A percentile compares a stretch with the other conserved stretches of the same genome.
phyloP scores from a whole-genome alignment of 2,113 vertebrate species.

The Rana temporaria region DNA sequence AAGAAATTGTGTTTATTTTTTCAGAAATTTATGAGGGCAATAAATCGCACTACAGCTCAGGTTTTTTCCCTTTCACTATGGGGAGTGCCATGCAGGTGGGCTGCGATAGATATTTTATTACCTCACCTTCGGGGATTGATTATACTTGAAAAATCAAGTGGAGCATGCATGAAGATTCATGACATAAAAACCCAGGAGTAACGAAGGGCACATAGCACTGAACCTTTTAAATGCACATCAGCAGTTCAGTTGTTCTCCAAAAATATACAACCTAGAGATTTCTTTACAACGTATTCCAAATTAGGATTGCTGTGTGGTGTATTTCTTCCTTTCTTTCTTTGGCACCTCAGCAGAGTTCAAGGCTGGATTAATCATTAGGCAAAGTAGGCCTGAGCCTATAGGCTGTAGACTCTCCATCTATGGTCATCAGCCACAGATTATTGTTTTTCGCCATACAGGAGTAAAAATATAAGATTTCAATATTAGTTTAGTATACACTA shows the following conservation, averaged over 20 bases:
- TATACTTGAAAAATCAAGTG: constrained; percentile 33
- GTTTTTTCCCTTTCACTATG: constrained; percentile 42
- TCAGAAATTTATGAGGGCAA: constrained; percentile 44
- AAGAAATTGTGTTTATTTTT: constrained; percentile 50
- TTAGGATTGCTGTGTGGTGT: too few species aligned
- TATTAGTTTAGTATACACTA: too few species aligned
- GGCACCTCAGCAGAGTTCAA: too few species aligned
- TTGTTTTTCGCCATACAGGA: too few species aligned
- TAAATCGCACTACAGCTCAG: constrained; percentile 45
- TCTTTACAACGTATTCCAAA: too few species aligned
- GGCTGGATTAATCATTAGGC: too few species aligned
- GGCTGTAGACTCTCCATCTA: too few species aligned
- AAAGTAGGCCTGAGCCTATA: too few species aligned
- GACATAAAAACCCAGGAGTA: constrained; percentile 34
- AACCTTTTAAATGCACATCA: neutral
- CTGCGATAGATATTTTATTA: constrained; percentile 48
- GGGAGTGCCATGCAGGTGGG: constrained; percentile 52
- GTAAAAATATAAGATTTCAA: too few species aligned
- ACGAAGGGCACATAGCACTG: constrained; percentile 26
- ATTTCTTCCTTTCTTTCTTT: too few species aligned
- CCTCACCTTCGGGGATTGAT: constrained; percentile 43
- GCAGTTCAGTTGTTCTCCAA: neutral
- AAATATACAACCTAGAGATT: neutral
- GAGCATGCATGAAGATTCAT: constrained; percentile 30
- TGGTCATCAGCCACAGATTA: too few species aligned